Evolutionary conservation across 2,888 invertebrate genomes (phyloP).

Genomic region (Caenorhabditis sulstoni): DNA sequence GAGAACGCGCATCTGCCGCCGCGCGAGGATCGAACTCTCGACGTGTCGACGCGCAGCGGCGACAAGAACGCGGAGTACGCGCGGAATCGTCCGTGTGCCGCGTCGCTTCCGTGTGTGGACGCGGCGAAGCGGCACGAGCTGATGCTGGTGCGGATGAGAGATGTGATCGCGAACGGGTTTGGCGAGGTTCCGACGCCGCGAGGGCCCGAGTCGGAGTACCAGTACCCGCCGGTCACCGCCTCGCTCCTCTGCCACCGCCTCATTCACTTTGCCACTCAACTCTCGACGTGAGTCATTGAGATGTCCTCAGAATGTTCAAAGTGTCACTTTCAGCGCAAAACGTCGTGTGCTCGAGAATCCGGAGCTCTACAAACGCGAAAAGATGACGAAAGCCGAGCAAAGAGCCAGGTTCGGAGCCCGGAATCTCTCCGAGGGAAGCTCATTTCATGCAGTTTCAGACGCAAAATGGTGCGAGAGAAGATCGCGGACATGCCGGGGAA

Average conservation of each 20-base stretch:
- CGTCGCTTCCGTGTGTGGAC: conserved; percentile 85
- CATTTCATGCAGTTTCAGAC: too few relatives aligned
- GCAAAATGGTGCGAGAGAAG: conserved; percentile 87
- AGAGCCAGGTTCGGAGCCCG: too few relatives aligned
- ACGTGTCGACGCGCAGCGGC: conserved; percentile 58
- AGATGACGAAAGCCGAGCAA: conserved; percentile 67
- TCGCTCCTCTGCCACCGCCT: conserved; percentile 85
- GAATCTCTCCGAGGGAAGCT: too few relatives aligned
- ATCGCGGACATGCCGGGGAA: conserved; percentile 90
- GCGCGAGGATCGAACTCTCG: conserved; percentile 60
- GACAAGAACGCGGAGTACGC: conserved; percentile 64
- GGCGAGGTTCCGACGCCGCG: conserved; percentile 40
- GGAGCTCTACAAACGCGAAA: conserved; percentile 85
- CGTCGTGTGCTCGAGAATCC: conserved; percentile 89
- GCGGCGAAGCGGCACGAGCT: conserved; percentile 86
- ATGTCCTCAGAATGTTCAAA: background rate
- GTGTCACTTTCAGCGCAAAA: conserved; percentile 84
- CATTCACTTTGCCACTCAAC: conserved; percentile 87
- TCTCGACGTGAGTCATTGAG: conserved; percentile 80
- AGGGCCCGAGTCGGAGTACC: conserved; percentile 71
- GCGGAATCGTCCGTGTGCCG: conserved; percentile 71
- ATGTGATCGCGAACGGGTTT: conserved; percentile 86
- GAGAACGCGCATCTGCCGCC: conserved; percentile 66
- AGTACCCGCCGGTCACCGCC: conserved; percentile 81
- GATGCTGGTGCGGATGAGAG: conserved; percentile 84